phyloP scores from a whole-genome alignment of 2,113 vertebrate species.

The Larimichthys crocea region DNA sequence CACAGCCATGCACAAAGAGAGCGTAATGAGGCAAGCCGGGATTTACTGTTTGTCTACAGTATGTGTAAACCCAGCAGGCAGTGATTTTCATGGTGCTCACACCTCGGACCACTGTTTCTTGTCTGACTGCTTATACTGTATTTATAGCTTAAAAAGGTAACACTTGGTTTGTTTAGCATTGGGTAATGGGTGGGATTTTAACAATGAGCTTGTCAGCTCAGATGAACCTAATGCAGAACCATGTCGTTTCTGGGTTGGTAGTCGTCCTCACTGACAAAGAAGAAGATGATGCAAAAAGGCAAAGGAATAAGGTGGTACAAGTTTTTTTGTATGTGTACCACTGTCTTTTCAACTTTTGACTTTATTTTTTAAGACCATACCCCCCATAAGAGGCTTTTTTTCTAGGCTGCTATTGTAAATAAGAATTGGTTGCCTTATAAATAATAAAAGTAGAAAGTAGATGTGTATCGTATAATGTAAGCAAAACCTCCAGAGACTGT shows the following conservation, averaged over 20 bases:
- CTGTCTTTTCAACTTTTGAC: no score
- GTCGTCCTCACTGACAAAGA: no score
- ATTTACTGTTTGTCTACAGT: conserved; percentile 51
- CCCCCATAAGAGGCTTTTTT: no score
- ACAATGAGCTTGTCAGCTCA: not conserved
- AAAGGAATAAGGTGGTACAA: no score
- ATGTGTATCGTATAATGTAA: no score
- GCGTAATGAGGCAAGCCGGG: conserved; percentile 60
- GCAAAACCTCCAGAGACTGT: not conserved
- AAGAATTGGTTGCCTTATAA: no score
- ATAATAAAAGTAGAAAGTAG: no score
- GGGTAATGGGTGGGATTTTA: not conserved
- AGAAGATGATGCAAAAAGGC: no score
- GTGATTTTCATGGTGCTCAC: conserved; percentile 14
- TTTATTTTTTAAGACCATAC: no score
- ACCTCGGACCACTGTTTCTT: conserved; percentile 9
- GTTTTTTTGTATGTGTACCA: no score
- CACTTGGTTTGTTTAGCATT: not conserved
- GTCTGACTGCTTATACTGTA: not conserved
- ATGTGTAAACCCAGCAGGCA: conserved; percentile 10
- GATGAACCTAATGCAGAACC: not conserved
- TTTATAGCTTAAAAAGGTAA: conserved; percentile 27
- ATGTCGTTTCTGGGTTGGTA: no score
- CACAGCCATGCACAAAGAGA: conserved; percentile 43
- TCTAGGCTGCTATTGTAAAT: no score